Evolutionary conservation across 1,140 invertebrate species (phyloP), one percentile per base, ranked within the genome.

Genomic region (Drosophila chauvacae): DNA sequence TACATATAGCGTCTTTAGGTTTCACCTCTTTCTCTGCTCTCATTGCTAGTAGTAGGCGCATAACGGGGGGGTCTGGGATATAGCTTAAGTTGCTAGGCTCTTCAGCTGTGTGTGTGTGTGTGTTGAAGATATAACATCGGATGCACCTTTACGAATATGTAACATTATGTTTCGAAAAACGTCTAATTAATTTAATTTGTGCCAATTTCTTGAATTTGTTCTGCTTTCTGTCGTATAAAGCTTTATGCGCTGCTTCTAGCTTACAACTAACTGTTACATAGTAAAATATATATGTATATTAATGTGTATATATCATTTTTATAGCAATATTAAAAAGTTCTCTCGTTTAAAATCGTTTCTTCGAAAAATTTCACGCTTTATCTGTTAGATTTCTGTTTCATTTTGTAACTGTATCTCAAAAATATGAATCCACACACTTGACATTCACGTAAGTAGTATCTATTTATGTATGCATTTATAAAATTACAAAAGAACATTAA

Each of bases 401-500:
- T 61, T 63, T 77, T 78, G 76, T 70, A 72, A 70, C 65, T 51
- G 28, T 68, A 77, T 78, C 85, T 88, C 84, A 87, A 87, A 87
- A 87, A 87, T 87, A 88, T 80, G 66, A 80, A 77, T 80, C 44
- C 35, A 66, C 74, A 86, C 82, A 86, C 82, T 75, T 85, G 65
- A 85, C 73, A 74, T 74, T 74, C 53, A 62, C 56, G 37, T 72
- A 62, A 48, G 37, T 72, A 80, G 35, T 77, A 64, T 50, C 20
- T 51, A 69, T 51, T 51, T 73, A 81, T 63, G 45, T 79, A 74
- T 68, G 69, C 60, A 48, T 76, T 80, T 84, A 88, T 81, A 88
- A 90, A 88, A 90, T 77, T 87, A 87, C 84, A 87, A 88, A 77
- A 77, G 60, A 83, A 83, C 68, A 80, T 64, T 65, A 62, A 86